phyloP scores from a whole-genome alignment of 37 sponge, comb jelly and placozoan genomes.

The Aphrocallistes beatrix region DNA sequence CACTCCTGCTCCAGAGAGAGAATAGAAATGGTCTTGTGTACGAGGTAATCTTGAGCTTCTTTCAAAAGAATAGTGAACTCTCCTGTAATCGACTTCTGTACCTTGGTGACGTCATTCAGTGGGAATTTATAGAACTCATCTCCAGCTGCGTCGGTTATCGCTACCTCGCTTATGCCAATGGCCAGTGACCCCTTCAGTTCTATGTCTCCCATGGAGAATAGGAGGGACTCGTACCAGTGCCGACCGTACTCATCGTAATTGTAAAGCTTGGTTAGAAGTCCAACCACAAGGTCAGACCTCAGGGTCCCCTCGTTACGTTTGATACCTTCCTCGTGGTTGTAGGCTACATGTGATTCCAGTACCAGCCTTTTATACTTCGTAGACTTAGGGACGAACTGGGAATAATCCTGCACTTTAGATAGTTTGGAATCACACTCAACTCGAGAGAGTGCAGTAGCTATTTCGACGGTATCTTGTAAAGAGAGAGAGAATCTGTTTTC shows the following conservation, averaged over 20 bases:
- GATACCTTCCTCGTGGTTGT: background rate
- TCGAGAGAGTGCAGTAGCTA: background rate
- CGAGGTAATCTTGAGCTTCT: background rate
- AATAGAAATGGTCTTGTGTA: background rate
- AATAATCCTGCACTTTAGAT: background rate
- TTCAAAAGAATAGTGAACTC: background rate
- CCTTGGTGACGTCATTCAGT: background rate
- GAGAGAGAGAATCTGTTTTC: background rate
- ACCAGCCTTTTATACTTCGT: background rate
- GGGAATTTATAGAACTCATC: constrained; percentile 9
- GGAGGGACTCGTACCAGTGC: background rate
- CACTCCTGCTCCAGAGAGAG: background rate
- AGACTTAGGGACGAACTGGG: background rate
- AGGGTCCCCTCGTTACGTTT: background rate
- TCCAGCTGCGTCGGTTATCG: constrained; percentile 3
- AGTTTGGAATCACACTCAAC: background rate
- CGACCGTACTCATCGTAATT: background rate
- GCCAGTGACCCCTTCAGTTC: background rate
- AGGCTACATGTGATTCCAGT: background rate
- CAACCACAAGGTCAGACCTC: background rate
- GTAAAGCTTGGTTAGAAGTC: background rate
- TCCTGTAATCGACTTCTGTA: background rate
- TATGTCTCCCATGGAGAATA: background rate
- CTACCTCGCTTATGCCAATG: background rate
- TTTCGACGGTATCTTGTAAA: background rate